Conservation (phyloP, 1,140 invertebrate species). For the Diprion similis region DNA sequence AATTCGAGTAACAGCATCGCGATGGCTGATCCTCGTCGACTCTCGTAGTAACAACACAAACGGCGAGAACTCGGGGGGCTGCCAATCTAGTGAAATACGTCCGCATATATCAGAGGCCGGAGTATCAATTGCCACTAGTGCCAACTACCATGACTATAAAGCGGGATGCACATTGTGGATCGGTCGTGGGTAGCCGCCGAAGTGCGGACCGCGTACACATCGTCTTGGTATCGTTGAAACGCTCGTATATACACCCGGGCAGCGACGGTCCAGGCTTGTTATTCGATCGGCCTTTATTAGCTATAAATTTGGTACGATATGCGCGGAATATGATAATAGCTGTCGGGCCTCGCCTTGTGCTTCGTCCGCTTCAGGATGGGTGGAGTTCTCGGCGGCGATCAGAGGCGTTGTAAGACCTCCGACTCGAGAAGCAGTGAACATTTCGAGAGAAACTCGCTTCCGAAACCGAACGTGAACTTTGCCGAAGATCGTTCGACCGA, state of each 20-base stretch:
- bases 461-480: not conserved
- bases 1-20: not conserved
- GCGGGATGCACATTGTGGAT: constrained; percentile 5
- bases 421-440: not conserved
- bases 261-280: constrained; percentile 33
- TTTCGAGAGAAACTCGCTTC: not conserved
- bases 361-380: not conserved
- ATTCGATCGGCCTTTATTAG: constrained; percentile 44
- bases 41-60: not conserved
- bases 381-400: not conserved
- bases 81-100: constrained; percentile 44
- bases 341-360: constrained; percentile 23
- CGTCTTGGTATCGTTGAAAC: not conserved
- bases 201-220: not conserved
- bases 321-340: constrained; percentile 44
- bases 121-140: constrained; percentile 46
- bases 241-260: not conserved
- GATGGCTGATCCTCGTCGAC: not conserved
- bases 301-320: constrained; percentile 44
- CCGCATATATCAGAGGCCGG: constrained; percentile 42
- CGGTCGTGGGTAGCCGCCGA: constrained; percentile 4
- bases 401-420: not conserved
- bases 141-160: constrained; percentile 44
- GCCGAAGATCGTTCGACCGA: not conserved
- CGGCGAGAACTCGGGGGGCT: constrained; percentile 21